phyloP scores from a whole-genome alignment of 37 sponge, comb jelly and placozoan species.

The Aplysina aerophoba region DNA sequence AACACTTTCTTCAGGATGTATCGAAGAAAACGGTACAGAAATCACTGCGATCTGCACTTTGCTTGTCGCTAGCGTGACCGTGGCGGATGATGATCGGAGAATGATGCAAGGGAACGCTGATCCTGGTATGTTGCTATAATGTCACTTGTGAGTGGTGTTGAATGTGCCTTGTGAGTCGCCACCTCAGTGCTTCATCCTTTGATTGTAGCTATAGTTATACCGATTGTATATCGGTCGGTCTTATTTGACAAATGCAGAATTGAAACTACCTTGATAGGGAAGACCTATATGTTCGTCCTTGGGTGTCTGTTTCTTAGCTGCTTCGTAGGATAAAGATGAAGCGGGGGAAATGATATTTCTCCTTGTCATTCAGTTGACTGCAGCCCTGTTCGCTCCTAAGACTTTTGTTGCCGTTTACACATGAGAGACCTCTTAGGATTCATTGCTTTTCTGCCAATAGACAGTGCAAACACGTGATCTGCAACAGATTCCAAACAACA shows the following conservation, averaged over 20 bases:
- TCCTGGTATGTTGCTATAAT: background rate
- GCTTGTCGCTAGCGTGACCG: background rate
- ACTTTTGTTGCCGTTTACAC: too few species aligned
- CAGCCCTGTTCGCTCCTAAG: too few species aligned
- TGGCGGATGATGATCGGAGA: background rate
- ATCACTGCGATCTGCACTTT: background rate
- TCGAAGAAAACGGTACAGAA: background rate
- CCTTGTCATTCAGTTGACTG: too few species aligned
- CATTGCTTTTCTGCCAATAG: too few species aligned
- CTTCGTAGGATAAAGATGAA: too few species aligned
- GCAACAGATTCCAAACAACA: too few species aligned
- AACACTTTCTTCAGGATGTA: background rate
- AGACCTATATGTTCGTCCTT: too few species aligned
- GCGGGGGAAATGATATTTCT: too few species aligned
- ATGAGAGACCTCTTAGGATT: too few species aligned
- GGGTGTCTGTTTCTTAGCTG: too few species aligned
- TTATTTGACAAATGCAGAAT: background rate
- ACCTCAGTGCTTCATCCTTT: background rate
- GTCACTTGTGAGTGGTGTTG: background rate
- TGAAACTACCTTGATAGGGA: slow-evolving; percentile 3
- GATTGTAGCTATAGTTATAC: slow-evolving; percentile 2
- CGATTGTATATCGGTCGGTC: background rate
- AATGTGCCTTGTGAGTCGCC: slow-evolving; percentile 3
- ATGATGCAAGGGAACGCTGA: background rate
- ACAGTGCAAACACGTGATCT: too few species aligned